A percentile compares a stretch with the other conserved stretches of the same genome.
Evolutionary conservation across 2,797 vertebrate genomes (phyloP).

Genomic region (Coccyzus lansbergi): DNA sequence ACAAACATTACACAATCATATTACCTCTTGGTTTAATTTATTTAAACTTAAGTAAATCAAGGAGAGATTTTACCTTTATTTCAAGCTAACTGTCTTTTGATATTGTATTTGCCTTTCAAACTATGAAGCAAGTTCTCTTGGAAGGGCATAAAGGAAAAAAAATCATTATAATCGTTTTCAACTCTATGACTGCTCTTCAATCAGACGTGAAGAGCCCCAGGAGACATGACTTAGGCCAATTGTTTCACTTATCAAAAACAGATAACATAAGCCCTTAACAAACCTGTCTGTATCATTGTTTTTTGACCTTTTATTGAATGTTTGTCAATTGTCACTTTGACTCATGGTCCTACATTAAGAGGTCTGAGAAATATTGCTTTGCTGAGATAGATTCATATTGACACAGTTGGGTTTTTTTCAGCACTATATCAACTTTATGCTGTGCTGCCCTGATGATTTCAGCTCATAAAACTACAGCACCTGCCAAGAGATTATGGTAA

Average conservation of each 20-base stretch:
- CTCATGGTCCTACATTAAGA: slow-evolving; percentile 55
- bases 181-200: slow-evolving; percentile 3
- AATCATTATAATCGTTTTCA: slow-evolving; percentile 61
- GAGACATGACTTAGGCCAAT: slow-evolving; percentile 61
- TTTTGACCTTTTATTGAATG: slow-evolving; percentile 67
- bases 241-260: slow-evolving; percentile 70
- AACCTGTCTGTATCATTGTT: slow-evolving; percentile 45
- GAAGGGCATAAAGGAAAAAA: slow-evolving; percentile 28
- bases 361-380: slow-evolving; percentile 60
- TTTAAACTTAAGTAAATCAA: slow-evolving; percentile 33
- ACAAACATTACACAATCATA: background rate
- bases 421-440: background rate
- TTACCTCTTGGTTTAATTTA: background rate
- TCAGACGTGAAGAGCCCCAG: slow-evolving; percentile 38
- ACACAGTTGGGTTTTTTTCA: background rate
- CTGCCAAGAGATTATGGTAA: background rate
- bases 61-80: slow-evolving; percentile 7
- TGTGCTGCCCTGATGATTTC: slow-evolving; percentile 17
- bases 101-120: slow-evolving; percentile 58
- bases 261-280: slow-evolving; percentile 64
- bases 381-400: background rate
- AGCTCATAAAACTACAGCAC: background rate
- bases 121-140: slow-evolving; percentile 1
- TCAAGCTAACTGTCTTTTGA: slow-evolving; percentile 9
- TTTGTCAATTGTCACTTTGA: slow-evolving; percentile 68